Base-by-base conservation (phyloP, 2,888 invertebrate genomes). In the Brachyptera putata region DNA sequence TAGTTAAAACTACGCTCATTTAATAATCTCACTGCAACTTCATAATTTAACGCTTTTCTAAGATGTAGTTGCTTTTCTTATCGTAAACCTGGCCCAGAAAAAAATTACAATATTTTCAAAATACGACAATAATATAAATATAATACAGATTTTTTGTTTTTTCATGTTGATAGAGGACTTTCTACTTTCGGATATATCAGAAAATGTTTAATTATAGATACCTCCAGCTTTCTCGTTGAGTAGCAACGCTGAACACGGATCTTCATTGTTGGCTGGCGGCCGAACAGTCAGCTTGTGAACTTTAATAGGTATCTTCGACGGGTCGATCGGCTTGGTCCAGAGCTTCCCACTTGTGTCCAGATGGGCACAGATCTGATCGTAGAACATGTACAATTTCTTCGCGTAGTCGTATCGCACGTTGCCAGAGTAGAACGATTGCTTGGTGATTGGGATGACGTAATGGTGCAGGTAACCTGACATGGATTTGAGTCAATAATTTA, bases 301-400 rank as follows among this genome's bases (percentile, higher is more conserved):
- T n/a, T 57, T 57, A 36, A 34, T 16, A 34, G 3, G 66, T 58
- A 34, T 67, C 63, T 65, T 69, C 68, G 56, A 39, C 66, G 63
- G 57, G 67, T 66, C 57, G 63, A 49, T 66, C 0, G 74, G 71
- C n/a, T 65, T 68, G 1, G 74, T 73, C 86, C 86, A 86, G 0
- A 79, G 79, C 16, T 71, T 71, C 0, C 85, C 86, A 64, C 83
- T 78, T 0, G 83, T 84, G 14, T 76, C 72, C 63, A 86, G 69
- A 66, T 78, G 81, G 57, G 70, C 72, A 68, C 82, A 84, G 7
- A 85, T 68, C 64, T 83, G 80, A 1, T 81, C 77, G 66, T 80
- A 81, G 5, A 84, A 75, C 43, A 79, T 73, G 62, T 78, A 78
- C 1, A 84, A 69, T 67, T 78, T 80, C n/a, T 77, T 68, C 21